Evolutionary conservation across 2,888 invertebrate species (phyloP), one percentile per base, ranked within the genome.

Genomic region (Eupithecia tripunctaria): DNA sequence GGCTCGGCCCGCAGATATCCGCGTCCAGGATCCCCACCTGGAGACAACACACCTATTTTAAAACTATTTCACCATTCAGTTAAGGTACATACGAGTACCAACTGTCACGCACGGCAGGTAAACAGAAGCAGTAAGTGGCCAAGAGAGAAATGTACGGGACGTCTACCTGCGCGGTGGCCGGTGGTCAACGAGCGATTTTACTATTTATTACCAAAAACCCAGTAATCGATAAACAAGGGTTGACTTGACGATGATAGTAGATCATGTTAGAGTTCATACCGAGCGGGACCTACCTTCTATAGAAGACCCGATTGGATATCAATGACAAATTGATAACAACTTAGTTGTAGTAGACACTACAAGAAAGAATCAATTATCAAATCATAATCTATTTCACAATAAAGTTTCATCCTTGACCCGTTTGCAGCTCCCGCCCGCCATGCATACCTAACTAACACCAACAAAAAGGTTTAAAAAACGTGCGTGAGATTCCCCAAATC

Each of bases 1-100:
- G 98, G 32, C 99, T 99, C 63, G 99, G 99, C 0, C 99, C 99
- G 94, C 99, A 99, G 81, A 99, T 98, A 89, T 99, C 99, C 71
- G 99, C 97, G 92, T 99, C 99, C 81, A 99, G 92, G 10, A 99
- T 96, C 27, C 98, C 99, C 78, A 99, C 96, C 97, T 98, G 86
- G 81, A 72, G 36, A 32, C 29, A 67, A 41, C 38, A 67, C 21
- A 6, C 14, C 43, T 43, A n/a, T 43, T n/a, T n/a, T n/a, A n/a
- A n/a, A n/a, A n/a, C n/a, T n/a, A n/a, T n/a, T n/a, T n/a, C n/a
- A n/a, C n/a, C n/a, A 27, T 27, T 15, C 59, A 27, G 59, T 15
- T 25, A 18, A 59, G 1, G 29, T 21, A 51, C 21, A 21, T 51
- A 8, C 10, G 21, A 51, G 21, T 3, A 51, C 21, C 21, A 10